These are phyloP conservation scores for Brachyhypopomus gauderio DNA, from an alignment of 2,113 vertebrate genomes.

Conservation along the genomic window DNA sequence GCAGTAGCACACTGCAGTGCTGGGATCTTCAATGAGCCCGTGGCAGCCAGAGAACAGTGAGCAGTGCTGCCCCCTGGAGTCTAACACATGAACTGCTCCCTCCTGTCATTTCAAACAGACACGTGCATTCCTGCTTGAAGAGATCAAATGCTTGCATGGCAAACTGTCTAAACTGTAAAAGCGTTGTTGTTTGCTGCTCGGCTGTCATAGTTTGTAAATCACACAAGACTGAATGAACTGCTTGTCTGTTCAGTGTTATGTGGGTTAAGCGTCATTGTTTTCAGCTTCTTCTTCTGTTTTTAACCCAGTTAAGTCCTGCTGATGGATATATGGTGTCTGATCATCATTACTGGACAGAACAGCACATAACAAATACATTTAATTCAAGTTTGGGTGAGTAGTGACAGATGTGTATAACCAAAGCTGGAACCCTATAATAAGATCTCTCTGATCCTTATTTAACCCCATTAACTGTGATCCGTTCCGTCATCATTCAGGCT, in stretches of 20 bases:
- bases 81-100: not conserved
- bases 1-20: constrained; percentile 53
- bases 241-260: not conserved
- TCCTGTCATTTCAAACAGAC: not conserved
- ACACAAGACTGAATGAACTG: not conserved
- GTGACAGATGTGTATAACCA: too few relatives aligned
- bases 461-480: not conserved
- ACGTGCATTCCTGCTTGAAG: not conserved
- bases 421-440: too few relatives aligned
- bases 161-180: not conserved
- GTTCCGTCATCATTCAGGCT: constrained; percentile 1
- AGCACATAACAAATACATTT: too few relatives aligned
- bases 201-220: not conserved
- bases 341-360: too few relatives aligned
- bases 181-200: not conserved
- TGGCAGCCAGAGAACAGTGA: constrained; percentile 34
- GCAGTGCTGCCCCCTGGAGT: constrained; percentile 54
- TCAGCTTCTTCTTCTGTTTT: too few relatives aligned
- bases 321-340: too few relatives aligned
- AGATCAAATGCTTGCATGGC: not conserved
- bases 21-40: constrained; percentile 10
- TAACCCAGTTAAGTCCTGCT: too few relatives aligned
- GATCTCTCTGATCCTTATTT: not conserved
- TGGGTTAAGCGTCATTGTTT: too few relatives aligned
- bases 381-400: too few relatives aligned